Conservation (phyloP, 2,797 vertebrate species). For the Coluber constrictor region DNA sequence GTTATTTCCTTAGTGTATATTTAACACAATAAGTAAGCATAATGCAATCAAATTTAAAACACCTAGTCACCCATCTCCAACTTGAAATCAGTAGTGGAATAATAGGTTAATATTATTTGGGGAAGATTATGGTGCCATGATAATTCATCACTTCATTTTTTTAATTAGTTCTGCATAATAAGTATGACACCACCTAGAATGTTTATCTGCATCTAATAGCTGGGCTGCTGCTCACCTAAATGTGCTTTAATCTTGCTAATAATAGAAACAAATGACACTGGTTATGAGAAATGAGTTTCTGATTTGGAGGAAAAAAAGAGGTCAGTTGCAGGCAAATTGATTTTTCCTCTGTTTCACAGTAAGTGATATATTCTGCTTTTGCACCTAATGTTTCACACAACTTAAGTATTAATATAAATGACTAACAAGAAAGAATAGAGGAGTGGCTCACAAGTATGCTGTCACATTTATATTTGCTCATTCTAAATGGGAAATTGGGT, state of each 20-base stretch:
- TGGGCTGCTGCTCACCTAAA: slow-evolving; percentile 22
- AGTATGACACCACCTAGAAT: slow-evolving; percentile 9
- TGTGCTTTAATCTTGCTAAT: slow-evolving; percentile 16
- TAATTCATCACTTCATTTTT: slow-evolving; percentile 35
- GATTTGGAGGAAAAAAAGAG: slow-evolving; percentile 52
- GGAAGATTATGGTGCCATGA: slow-evolving; percentile 23
- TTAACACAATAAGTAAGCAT: slow-evolving; percentile 25
- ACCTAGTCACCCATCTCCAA: slow-evolving; percentile 1
- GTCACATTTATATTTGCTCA: not conserved
- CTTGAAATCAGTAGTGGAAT: slow-evolving; percentile 10
- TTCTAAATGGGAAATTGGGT: not conserved
- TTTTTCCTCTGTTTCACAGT: slow-evolving; percentile 16
- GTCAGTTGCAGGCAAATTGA: slow-evolving; percentile 37
- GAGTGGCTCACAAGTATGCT: not conserved
- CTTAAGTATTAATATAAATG: not conserved
- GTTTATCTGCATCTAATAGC: slow-evolving; percentile 25
- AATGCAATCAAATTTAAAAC: slow-evolving; percentile 12
- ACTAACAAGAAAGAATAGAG: not conserved
- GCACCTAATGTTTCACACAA: not conserved
- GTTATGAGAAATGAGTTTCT: slow-evolving; percentile 47
- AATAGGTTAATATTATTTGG: slow-evolving; percentile 11
- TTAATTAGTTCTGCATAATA: slow-evolving; percentile 34
- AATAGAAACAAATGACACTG: slow-evolving; percentile 49
- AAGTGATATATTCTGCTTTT: slow-evolving; percentile 1
- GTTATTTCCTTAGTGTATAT: slow-evolving; percentile 26